Evolutionary conservation across 2,113 vertebrate genomes (phyloP), one percentile per base, ranked within the genome.

Genomic region (Colius striatus): DNA sequence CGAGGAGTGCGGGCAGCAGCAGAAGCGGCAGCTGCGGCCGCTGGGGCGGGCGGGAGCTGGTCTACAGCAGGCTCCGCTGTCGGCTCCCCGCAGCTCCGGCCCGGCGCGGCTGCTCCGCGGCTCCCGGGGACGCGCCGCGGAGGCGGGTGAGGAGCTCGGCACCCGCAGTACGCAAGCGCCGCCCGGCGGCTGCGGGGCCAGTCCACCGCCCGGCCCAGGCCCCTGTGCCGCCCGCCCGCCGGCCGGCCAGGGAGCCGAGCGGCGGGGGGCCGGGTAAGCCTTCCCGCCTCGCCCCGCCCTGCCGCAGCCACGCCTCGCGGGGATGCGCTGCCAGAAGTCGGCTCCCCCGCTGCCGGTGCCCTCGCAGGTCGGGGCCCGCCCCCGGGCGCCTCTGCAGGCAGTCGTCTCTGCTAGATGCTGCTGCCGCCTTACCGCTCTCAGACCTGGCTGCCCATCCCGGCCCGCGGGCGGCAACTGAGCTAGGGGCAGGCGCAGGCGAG

Each of bases 31-130:
- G 45, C 45, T 32, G 21, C 21, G 6, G 87, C 61, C 11, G 47
- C 34, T 32, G 26, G 27, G 6, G 75, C 67, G 53, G 89, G 68
- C 2, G 73, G 90, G 43, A 38, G 10, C 15, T 16, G 85, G 4
- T 22, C 26, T 36, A 89, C 54, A 18, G 34, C 11, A 19, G 8
- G 36, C 16, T 53, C 5, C 5, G 41, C 82, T 74, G 17, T 11
- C 47, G 77, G 96, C 98, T 97, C 97, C 97, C 98, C 73, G 97
- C 96, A 96, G 97, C 96, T 97, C 97, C 94, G 96, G 81, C 45
- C 32, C 73, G 53, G 81, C 79, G 15, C 63, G 61, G 90, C 57
- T 78, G 85, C 23, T 51, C 68, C 80, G 43, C 34, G 17, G 62
- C 87, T 85, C 43, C 22, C 74, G 70, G 54, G n/a, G 68, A 30